A percentile compares a stretch with the other conserved stretches of the same genome.
These are phyloP conservation scores for Drosophila rellima DNA, from an alignment of 2,888 invertebrate species.

Conservation along the genomic window DNA sequence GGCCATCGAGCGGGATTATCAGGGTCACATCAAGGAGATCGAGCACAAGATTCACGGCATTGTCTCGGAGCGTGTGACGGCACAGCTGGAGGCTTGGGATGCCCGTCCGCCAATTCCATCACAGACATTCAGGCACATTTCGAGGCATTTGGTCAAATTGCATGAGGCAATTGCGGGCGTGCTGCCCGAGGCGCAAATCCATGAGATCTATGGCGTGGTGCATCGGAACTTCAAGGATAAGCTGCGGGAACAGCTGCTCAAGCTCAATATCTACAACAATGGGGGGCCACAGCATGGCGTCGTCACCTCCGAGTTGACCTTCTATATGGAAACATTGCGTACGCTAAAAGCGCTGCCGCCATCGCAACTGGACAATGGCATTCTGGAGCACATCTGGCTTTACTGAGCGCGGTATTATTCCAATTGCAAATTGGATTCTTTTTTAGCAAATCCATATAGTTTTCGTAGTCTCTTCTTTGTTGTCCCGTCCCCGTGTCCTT, in stretches of 20 bases:
- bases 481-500: constrained; percentile 3
- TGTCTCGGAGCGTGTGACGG: constrained; percentile 93
- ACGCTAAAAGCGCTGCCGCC: constrained; percentile 92
- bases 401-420: constrained; percentile 67
- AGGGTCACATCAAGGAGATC: constrained; percentile 96
- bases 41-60: constrained; percentile 96
- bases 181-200: constrained; percentile 92
- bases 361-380: constrained; percentile 90
- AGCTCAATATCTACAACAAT: constrained; percentile 96
- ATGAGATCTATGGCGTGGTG: constrained; percentile 91
- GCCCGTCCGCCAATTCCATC: constrained; percentile 98
- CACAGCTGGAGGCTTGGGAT: constrained; percentile 95
- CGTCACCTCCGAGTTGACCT: constrained; percentile 96
- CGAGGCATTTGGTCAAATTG: constrained; percentile 94
- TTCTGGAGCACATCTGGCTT: constrained; percentile 93
- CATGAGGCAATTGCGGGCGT: constrained; percentile 96
- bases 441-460: constrained; percentile 1
- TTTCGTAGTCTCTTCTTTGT: constrained; percentile 1
- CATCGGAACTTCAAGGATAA: constrained; percentile 95
- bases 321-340: constrained; percentile 94
- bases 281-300: constrained; percentile 98
- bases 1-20: constrained; percentile 91
- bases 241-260: constrained; percentile 92
- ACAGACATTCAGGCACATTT: constrained; percentile 93
- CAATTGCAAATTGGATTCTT: constrained; percentile 36